phyloP scores from a whole-genome alignment of 2,797 vertebrate species.

The Chaenodraco wilsoni region DNA sequence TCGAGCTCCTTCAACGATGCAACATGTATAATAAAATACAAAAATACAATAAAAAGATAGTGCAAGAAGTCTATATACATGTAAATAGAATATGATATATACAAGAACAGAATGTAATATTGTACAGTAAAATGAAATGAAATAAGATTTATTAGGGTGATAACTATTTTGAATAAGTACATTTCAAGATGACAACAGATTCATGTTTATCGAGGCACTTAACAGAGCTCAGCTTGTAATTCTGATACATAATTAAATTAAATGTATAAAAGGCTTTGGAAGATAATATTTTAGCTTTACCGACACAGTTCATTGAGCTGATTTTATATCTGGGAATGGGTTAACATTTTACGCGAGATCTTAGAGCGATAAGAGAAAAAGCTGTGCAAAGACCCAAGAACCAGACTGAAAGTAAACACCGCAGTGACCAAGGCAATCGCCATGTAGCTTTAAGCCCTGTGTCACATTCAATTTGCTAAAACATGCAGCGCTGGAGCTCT shows the following conservation, averaged over 20 bases:
- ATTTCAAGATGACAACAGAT: too few relatives aligned
- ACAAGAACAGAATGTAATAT: too few relatives aligned
- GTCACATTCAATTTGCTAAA: constrained; percentile 63
- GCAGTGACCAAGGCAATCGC: constrained; percentile 53
- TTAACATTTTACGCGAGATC: constrained; percentile 31
- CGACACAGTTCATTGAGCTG: constrained; percentile 14
- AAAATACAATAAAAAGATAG: too few relatives aligned
- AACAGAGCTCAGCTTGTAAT: background rate
- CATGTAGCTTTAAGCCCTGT: constrained; percentile 47
- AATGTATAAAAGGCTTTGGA: background rate
- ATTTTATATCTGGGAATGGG: constrained; percentile 17
- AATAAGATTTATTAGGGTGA: too few relatives aligned
- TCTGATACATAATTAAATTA: background rate
- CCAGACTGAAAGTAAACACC: constrained; percentile 50
- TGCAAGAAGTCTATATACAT: too few relatives aligned
- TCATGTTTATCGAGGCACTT: too few relatives aligned
- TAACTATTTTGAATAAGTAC: too few relatives aligned
- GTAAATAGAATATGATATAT: too few relatives aligned
- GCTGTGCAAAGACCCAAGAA: constrained; percentile 30
- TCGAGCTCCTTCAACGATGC: too few relatives aligned
- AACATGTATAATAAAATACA: too few relatives aligned
- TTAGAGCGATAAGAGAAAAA: constrained; percentile 33
- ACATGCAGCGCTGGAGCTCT: constrained; percentile 51
- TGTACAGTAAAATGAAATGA: too few relatives aligned
- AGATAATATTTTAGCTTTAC: background rate